These are phyloP conservation scores for Pimephales promelas DNA, from an alignment of 2,113 vertebrate genomes.

Conservation along the genomic window DNA sequence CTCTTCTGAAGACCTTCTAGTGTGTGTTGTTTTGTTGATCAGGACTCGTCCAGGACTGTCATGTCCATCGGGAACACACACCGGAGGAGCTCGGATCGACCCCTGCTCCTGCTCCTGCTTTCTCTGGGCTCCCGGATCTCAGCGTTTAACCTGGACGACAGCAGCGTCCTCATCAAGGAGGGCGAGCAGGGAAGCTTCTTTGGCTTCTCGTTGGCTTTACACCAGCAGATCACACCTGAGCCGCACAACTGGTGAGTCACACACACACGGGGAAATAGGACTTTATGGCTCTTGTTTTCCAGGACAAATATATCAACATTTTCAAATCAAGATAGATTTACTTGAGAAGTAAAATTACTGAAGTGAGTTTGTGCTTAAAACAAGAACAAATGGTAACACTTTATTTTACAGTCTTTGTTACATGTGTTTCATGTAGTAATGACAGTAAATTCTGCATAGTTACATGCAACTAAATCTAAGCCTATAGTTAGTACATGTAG, in stretches of 20 bases:
- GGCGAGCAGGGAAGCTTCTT: conserved; percentile 86
- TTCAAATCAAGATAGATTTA: too few relatives aligned
- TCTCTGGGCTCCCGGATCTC: conserved; percentile 51
- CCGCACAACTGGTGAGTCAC: conserved; percentile 87
- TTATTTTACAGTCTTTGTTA: too few relatives aligned
- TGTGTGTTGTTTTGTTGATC: neutral
- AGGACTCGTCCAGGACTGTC: conserved; percentile 5
- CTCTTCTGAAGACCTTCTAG: neutral
- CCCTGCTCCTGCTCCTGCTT: conserved; percentile 58
- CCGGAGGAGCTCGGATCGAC: conserved; percentile 50
- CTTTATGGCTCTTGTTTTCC: too few relatives aligned
- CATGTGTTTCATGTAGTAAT: too few relatives aligned
- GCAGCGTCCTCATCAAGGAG: conserved; percentile 82
- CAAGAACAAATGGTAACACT: too few relatives aligned
- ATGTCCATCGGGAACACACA: conserved; percentile 67
- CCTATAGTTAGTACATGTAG: too few relatives aligned
- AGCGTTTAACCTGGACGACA: conserved; percentile 89
- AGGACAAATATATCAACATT: too few relatives aligned
- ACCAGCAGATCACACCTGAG: conserved; percentile 83
- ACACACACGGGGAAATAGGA: too few relatives aligned
- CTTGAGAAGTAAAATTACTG: too few relatives aligned
- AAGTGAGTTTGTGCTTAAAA: too few relatives aligned
- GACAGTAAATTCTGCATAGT: too few relatives aligned
- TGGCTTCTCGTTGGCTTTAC: conserved; percentile 89
- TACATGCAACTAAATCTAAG: too few relatives aligned